Evolutionary conservation across 2,888 invertebrate species (phyloP), one percentile per base, ranked within the genome.

Genomic region (Pyrochroa serraticornis): DNA sequence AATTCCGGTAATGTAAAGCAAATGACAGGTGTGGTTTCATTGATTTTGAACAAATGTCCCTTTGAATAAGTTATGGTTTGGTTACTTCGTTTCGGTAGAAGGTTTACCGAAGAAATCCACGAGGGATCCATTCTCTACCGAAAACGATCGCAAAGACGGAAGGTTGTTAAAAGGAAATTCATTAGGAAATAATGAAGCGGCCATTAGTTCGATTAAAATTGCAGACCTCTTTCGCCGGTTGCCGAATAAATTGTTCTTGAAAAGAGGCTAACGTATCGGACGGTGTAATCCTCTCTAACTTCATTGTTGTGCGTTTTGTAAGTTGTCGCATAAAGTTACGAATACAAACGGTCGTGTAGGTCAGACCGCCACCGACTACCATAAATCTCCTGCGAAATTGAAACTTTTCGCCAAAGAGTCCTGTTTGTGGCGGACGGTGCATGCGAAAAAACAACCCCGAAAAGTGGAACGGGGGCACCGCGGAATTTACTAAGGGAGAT

Each of bases 271-370:
- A 44, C 12, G 22, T 36, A 45, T 45, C 36, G 36, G 45, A 45
- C 12, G 13, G 14, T 36, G 34, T 34, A 47, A 47, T 47, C 36
- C 12, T 10, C 32, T 39, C 10, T 30, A 22, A 22, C 7, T 44
- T 33, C 36, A 36, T 45, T 45, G 45, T 45, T 33, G 44, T 33
- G 34, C 44, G 32, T n/a, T 36, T 48, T 38, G 36, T 36, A 35
- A 45, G 46, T 47, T 31, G 48, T 48, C 48, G 48, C 39, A 32
- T 48, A 14, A 39, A 48, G 48, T 48, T 48, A 48, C 48, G 38
- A 38, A 48, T 48, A 48, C 38, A 48, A 38, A 48, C 48, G 38
- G 48, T 48, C 13, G 48, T 42, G 50, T 50, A 50, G 50, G 50
- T 50, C 50, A 48, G 38, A 48, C 38, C 31, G 48, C 39, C 39